Evolutionary conservation across 2,888 invertebrate genomes (phyloP).

Genomic region (Isotomurus palustris): DNA sequence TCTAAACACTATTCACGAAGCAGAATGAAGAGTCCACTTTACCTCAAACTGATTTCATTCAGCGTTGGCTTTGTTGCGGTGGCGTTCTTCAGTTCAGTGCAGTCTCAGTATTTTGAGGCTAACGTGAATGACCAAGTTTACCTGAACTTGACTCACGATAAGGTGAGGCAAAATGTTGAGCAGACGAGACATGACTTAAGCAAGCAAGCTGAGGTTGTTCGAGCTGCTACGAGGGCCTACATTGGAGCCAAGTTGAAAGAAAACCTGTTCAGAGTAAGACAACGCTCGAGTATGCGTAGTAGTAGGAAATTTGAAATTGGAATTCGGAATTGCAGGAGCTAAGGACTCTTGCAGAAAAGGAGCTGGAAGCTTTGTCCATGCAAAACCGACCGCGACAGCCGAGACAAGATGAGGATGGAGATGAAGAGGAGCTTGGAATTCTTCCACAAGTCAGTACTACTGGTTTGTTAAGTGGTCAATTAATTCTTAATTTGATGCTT

Average conservation of each 20-base stretch:
- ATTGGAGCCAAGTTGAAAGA: slow-evolving; percentile 42
- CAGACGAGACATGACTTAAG: slow-evolving; percentile 23
- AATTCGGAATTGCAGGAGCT: slow-evolving; percentile 21
- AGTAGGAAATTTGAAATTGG: not conserved
- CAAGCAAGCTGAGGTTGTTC: slow-evolving; percentile 33
- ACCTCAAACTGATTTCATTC: too few species aligned
- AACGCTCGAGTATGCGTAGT: not conserved
- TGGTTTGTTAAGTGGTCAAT: not conserved
- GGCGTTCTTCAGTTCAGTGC: too few species aligned
- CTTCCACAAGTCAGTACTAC: not conserved
- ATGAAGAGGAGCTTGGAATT: not conserved
- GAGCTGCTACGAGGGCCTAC: slow-evolving; percentile 31
- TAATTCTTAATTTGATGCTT: not conserved
- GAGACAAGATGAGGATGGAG: slow-evolving; percentile 28
- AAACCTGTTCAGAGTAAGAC: slow-evolving; percentile 39
- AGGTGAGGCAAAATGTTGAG: slow-evolving; percentile 27
- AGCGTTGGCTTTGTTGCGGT: too few species aligned
- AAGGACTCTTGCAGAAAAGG: slow-evolving; percentile 34
- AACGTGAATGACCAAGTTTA: slow-evolving; percentile 35
- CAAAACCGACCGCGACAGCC: slow-evolving; percentile 33
- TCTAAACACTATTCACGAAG: too few species aligned
- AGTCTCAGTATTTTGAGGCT: slow-evolving; percentile 37
- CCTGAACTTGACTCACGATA: slow-evolving; percentile 29
- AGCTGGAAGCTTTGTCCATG: slow-evolving; percentile 28
- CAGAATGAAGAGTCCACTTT: too few species aligned